Conservation (phyloP, 2,113 vertebrate genomes). For the Poeciliopsis retropinna region DNA sequence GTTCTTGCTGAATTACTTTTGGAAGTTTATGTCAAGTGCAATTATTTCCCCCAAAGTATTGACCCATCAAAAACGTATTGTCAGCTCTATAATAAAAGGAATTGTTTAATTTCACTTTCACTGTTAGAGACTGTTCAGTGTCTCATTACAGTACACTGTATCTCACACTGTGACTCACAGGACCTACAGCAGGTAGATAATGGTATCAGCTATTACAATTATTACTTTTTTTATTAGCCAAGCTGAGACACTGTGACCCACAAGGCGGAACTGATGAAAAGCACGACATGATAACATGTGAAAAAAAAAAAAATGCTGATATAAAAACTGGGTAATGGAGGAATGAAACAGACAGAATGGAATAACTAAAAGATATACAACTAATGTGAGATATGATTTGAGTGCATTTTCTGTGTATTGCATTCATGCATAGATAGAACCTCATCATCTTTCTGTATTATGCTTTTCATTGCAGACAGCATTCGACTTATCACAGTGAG, state of each 20-base stretch:
- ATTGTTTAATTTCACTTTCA: neutral
- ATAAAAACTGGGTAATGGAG: neutral
- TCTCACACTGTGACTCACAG: neutral
- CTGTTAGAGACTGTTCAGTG: neutral
- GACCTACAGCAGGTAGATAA: neutral
- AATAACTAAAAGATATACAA: conserved; percentile 3
- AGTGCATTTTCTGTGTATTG: conserved; percentile 14
- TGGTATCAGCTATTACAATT: neutral
- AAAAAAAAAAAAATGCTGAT: conserved; percentile 5
- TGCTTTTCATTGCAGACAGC: conserved; percentile 54
- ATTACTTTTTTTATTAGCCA: conserved; percentile 1
- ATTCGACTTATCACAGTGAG: conserved; percentile 68
- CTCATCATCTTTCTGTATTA: conserved; percentile 50
- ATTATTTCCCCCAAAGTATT: neutral
- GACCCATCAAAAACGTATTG: neutral
- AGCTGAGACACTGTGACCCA: conserved; percentile 27
- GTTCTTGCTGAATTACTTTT: neutral
- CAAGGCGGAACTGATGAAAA: conserved; percentile 24
- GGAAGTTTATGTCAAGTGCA: neutral
- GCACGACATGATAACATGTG: conserved; percentile 16
- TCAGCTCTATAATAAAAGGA: neutral
- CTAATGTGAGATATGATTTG: conserved; percentile 10
- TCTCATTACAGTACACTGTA: neutral
- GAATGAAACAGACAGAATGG: neutral
- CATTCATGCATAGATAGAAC: conserved; percentile 54